phyloP scores from a whole-genome alignment of 2,797 vertebrate species.

The Cirrhinus mrigala region DNA sequence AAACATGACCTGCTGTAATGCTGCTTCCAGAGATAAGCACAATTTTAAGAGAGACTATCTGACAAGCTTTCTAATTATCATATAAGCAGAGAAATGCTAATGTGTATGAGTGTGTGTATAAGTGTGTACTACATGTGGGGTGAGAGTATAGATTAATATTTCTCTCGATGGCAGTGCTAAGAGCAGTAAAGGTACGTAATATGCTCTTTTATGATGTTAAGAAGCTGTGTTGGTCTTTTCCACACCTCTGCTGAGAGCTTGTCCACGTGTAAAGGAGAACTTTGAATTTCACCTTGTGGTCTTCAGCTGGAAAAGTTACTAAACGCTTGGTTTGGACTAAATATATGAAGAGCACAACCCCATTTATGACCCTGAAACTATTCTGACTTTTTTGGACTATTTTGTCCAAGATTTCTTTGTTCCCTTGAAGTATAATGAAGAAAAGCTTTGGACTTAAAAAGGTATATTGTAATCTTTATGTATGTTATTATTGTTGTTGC shows the following conservation, averaged over 20 bases:
- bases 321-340: background rate
- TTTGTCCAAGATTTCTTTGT: conserved; percentile 30
- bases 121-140: conserved; percentile 43
- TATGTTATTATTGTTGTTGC: conserved; percentile 65
- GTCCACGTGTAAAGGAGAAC: conserved; percentile 40
- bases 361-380: conserved; percentile 21
- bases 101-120: conserved; percentile 41
- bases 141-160: conserved; percentile 45
- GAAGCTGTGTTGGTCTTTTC: background rate
- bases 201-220: background rate
- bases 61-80: conserved; percentile 51
- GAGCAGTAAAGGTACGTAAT: conserved; percentile 3
- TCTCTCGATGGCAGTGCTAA: background rate
- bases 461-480: conserved; percentile 61
- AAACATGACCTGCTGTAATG: conserved; percentile 47
- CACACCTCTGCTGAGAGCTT: conserved; percentile 21
- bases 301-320: conserved; percentile 24
- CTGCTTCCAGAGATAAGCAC: conserved; percentile 65
- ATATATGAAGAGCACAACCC: conserved; percentile 31
- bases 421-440: conserved; percentile 44
- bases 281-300: conserved; percentile 11
- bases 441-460: conserved; percentile 43
- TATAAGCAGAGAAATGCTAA: conserved; percentile 44
- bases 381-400: background rate
- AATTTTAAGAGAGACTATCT: conserved; percentile 47